phyloP scores from a whole-genome alignment of 2,797 vertebrate species.

The Zalophus californianus region DNA sequence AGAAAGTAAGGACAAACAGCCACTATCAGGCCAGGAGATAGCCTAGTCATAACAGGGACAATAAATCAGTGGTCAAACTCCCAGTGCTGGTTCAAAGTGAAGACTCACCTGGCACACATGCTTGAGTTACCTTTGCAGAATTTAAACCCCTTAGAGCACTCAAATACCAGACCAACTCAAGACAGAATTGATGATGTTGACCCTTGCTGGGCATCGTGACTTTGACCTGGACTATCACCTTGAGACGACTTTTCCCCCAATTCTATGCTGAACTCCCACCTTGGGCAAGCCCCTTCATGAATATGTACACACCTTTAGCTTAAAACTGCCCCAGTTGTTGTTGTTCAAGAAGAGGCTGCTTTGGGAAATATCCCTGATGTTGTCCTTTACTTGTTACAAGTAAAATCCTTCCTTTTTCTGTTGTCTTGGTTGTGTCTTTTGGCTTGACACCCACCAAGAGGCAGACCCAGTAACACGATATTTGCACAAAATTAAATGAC shows the following conservation, averaged over 20 bases:
- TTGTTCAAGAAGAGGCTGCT: not conserved
- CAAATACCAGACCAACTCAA: not conserved
- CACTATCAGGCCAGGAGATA: not conserved
- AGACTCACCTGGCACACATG: not conserved
- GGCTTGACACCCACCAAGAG: not conserved
- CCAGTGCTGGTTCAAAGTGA: not conserved
- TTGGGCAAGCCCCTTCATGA: not conserved
- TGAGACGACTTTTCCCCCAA: not conserved
- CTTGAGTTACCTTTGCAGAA: not conserved
- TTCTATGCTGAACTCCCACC: not conserved
- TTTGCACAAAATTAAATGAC: not conserved
- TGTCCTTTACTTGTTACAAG: not conserved
- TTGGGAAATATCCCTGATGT: not conserved
- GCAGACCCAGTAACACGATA: not conserved
- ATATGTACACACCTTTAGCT: not conserved
- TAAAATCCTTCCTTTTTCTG: not conserved
- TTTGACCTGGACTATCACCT: not conserved
- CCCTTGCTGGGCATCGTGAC: not conserved
- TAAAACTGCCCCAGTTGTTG: not conserved
- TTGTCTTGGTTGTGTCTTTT: not conserved
- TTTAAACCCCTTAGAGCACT: not conserved
- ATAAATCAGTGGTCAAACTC: not conserved
- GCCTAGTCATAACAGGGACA: not conserved
- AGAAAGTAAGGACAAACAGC: not conserved
- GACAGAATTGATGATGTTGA: not conserved